A percentile compares a stretch with the other conserved stretches of the same genome.
Conservation (phyloP, 2,888 invertebrate species). For the Pammene fasciana region DNA sequence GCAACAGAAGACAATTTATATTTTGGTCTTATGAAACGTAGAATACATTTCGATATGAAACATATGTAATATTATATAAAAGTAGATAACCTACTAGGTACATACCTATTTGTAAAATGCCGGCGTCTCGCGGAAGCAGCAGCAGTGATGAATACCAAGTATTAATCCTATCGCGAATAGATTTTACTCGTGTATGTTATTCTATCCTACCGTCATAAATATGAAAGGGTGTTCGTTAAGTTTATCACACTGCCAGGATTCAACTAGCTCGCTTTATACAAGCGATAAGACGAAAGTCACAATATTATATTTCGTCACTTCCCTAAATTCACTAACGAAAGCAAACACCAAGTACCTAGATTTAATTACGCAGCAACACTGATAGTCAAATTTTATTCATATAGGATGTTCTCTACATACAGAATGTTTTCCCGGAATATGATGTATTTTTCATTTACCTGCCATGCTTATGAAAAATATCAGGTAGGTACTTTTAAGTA, state of each 20-base stretch:
- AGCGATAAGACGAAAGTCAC: background rate
- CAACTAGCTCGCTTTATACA: background rate
- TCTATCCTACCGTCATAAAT: background rate
- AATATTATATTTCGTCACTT: background rate
- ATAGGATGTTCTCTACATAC: no score
- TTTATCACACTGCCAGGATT: background rate
- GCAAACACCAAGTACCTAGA: background rate
- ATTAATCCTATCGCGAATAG: conserved; percentile 19
- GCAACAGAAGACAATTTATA: no score
- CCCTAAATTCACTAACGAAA: background rate
- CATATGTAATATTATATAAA: no score
- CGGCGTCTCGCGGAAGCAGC: background rate
- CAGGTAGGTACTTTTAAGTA: no score
- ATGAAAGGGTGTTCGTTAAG: background rate
- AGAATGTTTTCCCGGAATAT: background rate
- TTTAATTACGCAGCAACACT: background rate
- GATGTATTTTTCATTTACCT: background rate
- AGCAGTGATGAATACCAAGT: conserved; percentile 8
- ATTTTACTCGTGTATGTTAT: background rate
- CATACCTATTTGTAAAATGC: background rate
- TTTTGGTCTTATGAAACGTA: no score
- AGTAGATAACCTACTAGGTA: no score
- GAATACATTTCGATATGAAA: no score
- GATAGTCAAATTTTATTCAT: background rate
- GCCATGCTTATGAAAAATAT: no score